Base-by-base conservation (phyloP, 2,797 vertebrate genomes). In the Propithecus perrieri region DNA sequence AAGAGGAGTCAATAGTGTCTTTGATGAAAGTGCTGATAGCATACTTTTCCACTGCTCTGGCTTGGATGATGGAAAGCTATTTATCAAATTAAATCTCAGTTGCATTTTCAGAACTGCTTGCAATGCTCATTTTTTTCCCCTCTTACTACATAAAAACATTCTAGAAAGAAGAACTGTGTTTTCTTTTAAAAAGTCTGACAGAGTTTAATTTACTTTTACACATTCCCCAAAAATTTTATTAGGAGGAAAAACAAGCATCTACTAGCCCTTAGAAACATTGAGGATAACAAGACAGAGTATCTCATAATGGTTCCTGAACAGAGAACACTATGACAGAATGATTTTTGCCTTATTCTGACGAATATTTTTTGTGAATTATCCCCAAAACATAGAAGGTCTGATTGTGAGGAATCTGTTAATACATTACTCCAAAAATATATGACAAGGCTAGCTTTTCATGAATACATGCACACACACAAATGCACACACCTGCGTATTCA, bases 11-110 rank as follows among this genome's bases (percentile, higher is more conserved):
- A 87, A 1, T 10, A 43, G 17, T 69, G 35, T 84, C 67, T 95
- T 85, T 97, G 88, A 87, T 96, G 78, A 78, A 97, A 95, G 28
- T 85, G 65, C 90, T 78, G 89, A 79, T 53, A 86, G 33, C 24
- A 20, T 69, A 46, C 28, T 65, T 98, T 97, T 91, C 20, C 75
- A 17, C 24, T 33, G 33, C 63, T 79, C 15, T 92, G 86, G 53
- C 59, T 53, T 75, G 69, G 85, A 55, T 89, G 93, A 89, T 75
- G 50, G 88, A 83, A 95, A 4, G 33, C 81, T 96, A 0, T 97
- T 98, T 96, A 84, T 98, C 95, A 96, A 95, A 97, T 91, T 96
- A 80, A 61, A 94, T 93, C 88, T 97, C 33, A 4, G 8, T 91
- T 96, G 28, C 96, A 72, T 96, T 87, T 90, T 95, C 93, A 96